These are phyloP conservation scores for Steinernema feltiae DNA, from an alignment of 1,140 invertebrate genomes.

Conservation along the genomic window DNA sequence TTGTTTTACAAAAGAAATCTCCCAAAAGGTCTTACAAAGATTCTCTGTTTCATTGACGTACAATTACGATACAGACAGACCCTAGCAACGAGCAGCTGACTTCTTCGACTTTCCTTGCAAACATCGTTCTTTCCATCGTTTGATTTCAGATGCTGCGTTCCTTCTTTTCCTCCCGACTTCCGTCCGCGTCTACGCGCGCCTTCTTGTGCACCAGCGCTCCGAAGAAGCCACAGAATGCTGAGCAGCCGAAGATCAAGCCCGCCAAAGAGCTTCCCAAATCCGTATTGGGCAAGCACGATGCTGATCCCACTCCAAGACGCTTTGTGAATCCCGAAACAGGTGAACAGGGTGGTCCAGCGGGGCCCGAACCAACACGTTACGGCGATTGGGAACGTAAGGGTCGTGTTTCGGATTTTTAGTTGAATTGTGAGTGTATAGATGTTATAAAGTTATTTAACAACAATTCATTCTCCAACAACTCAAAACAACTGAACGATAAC, in stretches of 20 bases:
- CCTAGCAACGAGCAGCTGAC: too few relatives aligned
- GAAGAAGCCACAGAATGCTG: background rate
- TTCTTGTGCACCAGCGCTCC: background rate
- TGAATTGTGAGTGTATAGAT: background rate
- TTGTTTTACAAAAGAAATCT: background rate
- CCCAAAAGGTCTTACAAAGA: background rate
- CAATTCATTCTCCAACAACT: background rate
- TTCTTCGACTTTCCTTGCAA: too few relatives aligned
- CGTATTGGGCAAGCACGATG: background rate
- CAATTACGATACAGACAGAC: too few relatives aligned
- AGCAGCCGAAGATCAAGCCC: background rate
- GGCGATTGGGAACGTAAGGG: slow-evolving; percentile 99
- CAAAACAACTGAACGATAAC: background rate
- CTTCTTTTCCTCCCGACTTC: background rate
- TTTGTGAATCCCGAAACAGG: slow-evolving; percentile 78
- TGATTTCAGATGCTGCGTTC: background rate
- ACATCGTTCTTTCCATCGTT: background rate
- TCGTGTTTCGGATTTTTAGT: slow-evolving; percentile 84
- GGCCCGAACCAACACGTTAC: slow-evolving; percentile 95
- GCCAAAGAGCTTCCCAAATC: slow-evolving; percentile 1
- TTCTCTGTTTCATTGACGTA: background rate
- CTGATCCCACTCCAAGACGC: background rate
- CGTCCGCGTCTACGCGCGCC: background rate
- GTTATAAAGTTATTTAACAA: background rate
- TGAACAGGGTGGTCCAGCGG: slow-evolving; percentile 84